phyloP scores from a whole-genome alignment of 2,888 invertebrate species.

The Aplocera efformata region DNA sequence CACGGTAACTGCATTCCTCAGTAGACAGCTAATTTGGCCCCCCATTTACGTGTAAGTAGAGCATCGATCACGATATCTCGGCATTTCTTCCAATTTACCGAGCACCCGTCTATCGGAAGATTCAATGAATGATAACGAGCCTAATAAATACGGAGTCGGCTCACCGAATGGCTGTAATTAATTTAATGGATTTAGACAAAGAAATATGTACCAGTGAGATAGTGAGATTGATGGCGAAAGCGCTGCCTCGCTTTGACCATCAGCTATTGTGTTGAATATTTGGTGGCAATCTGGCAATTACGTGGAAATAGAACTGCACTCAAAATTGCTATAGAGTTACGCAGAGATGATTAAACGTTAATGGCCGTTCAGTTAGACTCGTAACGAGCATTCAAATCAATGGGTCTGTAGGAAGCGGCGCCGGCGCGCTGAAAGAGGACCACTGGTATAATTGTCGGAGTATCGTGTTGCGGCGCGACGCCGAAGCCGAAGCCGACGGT shows the following conservation, averaged over 20 bases:
- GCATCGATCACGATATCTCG: constrained; percentile 68
- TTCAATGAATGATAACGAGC: constrained; percentile 80
- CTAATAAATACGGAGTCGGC: constrained; percentile 77
- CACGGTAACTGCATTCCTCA: constrained; percentile 70
- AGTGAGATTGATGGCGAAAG: constrained; percentile 68
- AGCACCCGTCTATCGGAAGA: constrained; percentile 68
- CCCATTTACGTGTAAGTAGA: constrained; percentile 72
- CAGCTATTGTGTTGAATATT: constrained; percentile 35
- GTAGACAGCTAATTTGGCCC: constrained; percentile 73
- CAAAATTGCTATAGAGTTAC: neutral
- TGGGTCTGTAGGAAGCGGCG: constrained; percentile 2
- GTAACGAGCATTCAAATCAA: constrained; percentile 13
- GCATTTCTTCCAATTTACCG: constrained; percentile 66
- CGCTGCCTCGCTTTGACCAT: constrained; percentile 62
- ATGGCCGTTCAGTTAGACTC: constrained; percentile 1
- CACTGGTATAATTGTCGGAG: constrained; percentile 17
- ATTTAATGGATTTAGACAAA: constrained; percentile 80
- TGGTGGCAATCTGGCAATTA: constrained; percentile 1
- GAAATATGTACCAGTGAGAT: constrained; percentile 78
- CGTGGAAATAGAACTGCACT: constrained; percentile 1
- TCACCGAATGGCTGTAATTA: constrained; percentile 76
- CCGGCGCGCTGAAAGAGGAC: constrained; percentile 6
- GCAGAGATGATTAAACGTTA: constrained; percentile 1
- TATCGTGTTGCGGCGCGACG: constrained; percentile 19
- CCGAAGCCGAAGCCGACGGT: neutral